A percentile compares a stretch with the other conserved stretches of the same genome.
phyloP scores from a whole-genome alignment of 2,888 invertebrate species.

The Drosophila kokeensis region DNA sequence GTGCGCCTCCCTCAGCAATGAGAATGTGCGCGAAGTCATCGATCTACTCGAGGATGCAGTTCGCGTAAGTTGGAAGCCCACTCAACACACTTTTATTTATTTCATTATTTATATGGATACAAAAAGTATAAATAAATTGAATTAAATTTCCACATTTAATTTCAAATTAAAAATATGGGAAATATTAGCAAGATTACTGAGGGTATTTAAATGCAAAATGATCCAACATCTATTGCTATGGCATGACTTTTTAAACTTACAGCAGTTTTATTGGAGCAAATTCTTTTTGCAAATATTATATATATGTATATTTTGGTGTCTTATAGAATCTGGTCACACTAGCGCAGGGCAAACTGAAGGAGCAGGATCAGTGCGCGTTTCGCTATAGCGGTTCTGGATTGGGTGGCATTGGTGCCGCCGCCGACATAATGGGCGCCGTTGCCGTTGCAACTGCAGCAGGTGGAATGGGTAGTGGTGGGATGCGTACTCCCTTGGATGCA shows the following conservation, averaged over 20 bases:
- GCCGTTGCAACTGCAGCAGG: slow-evolving; percentile 53
- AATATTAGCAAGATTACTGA: neutral
- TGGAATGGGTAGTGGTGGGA: slow-evolving; percentile 10
- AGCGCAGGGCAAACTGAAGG: slow-evolving; percentile 93
- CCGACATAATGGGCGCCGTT: slow-evolving; percentile 68
- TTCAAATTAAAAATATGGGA: neutral
- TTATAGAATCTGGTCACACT: slow-evolving; percentile 90
- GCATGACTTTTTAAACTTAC: neutral
- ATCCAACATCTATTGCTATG: neutral
- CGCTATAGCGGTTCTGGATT: slow-evolving; percentile 71
- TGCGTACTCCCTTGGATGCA: slow-evolving; percentile 29
- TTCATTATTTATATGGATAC: neutral
- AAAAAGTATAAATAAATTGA: neutral
- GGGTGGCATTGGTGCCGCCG: slow-evolving; percentile 71
- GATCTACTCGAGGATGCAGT: slow-evolving; percentile 90
- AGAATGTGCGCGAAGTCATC: slow-evolving; percentile 89
- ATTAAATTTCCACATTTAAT: neutral
- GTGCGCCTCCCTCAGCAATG: slow-evolving; percentile 86
- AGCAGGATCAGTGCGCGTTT: slow-evolving; percentile 85
- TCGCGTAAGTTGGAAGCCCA: slow-evolving; percentile 85
- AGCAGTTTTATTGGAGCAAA: neutral
- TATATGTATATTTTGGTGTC: slow-evolving; percentile 12
- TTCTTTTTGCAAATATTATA: neutral
- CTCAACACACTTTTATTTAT: neutral
- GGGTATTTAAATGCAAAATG: neutral